Evolutionary conservation across 2,888 invertebrate genomes (phyloP).

Genomic region (Chorisops tibialis): DNA sequence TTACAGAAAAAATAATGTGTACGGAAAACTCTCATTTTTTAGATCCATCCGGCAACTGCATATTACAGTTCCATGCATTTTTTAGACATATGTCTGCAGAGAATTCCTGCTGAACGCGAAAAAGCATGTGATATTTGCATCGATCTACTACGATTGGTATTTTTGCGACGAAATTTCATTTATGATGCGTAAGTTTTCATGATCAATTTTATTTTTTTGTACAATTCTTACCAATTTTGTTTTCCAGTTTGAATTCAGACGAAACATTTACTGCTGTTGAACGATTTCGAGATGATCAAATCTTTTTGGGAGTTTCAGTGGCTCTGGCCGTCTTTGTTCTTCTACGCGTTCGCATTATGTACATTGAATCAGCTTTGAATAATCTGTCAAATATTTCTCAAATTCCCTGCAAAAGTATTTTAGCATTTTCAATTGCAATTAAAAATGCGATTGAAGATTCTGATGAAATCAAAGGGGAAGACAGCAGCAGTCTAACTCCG

Average conservation of each 20-base stretch:
- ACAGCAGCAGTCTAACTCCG: too few species aligned
- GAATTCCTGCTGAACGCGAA: background rate
- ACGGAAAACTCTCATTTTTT: background rate
- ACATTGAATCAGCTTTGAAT: too few species aligned
- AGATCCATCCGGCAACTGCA: background rate
- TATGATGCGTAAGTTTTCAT: background rate
- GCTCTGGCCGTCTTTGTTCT: background rate
- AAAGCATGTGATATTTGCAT: background rate
- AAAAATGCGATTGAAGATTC: too few species aligned
- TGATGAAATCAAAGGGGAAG: too few species aligned
- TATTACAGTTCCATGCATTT: constrained; percentile 1
- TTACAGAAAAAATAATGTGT: too few species aligned
- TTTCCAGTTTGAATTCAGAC: background rate
- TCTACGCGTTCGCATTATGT: too few species aligned
- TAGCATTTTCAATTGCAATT: background rate
- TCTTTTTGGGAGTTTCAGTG: background rate
- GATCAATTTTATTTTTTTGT: background rate
- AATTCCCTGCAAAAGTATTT: background rate
- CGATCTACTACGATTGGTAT: background rate
- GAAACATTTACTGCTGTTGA: background rate
- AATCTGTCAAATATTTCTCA: too few species aligned
- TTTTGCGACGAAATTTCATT: background rate
- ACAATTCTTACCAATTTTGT: background rate
- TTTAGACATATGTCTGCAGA: background rate
- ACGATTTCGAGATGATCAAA: background rate